These are phyloP conservation scores for Aplodontia rufa DNA, from an alignment of 2,113 vertebrate species.

Conservation along the genomic window DNA sequence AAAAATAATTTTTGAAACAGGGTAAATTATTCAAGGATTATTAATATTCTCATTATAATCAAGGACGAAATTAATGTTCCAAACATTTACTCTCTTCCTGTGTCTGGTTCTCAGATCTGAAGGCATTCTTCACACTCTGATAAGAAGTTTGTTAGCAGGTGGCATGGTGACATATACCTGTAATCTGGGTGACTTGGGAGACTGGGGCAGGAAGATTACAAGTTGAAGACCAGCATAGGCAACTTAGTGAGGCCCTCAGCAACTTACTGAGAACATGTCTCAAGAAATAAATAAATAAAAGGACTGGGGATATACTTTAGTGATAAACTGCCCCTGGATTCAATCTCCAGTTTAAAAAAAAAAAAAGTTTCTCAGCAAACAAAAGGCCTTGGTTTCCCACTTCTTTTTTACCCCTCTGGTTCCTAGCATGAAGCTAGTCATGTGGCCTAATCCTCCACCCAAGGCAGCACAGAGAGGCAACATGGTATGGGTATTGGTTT, in stretches of 20 bases:
- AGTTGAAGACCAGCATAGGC: background rate
- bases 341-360: too few species aligned
- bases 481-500: background rate
- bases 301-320: too few species aligned
- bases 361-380: background rate
- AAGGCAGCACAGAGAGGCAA: background rate
- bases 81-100: background rate
- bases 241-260: background rate
- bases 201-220: background rate
- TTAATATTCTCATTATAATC: slow-evolving; percentile 7
- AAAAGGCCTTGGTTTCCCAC: background rate
- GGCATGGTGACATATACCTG: background rate
- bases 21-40: slow-evolving; percentile 32
- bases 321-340: too few species aligned
- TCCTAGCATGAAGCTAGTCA: background rate
- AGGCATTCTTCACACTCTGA: background rate
- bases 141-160: background rate
- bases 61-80: background rate
- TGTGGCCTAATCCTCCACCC: background rate
- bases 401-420: background rate
- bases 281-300: too few species aligned
- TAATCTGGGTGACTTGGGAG: background rate
- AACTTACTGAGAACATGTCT: background rate
- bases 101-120: background rate
- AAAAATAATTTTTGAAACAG: background rate